Evolutionary conservation across 2,797 vertebrate genomes (phyloP).

Genomic region (Crocodylus rhombifer): DNA sequence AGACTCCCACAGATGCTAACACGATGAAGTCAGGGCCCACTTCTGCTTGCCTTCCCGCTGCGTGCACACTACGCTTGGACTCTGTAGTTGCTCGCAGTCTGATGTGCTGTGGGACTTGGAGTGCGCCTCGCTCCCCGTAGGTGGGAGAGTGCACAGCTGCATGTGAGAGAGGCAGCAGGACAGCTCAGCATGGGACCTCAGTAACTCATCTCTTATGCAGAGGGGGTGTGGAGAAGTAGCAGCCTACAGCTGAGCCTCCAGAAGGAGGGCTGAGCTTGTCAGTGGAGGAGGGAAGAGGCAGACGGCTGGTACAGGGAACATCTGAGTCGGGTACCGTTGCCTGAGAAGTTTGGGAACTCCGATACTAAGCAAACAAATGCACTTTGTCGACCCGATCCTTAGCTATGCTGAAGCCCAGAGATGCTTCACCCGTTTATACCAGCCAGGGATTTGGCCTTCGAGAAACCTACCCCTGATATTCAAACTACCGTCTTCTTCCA

Average conservation of each 20-base stretch:
- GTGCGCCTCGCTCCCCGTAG: neutral
- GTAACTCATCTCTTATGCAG: neutral
- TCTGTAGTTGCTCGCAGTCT: neutral
- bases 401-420: neutral
- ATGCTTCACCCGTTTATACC: neutral
- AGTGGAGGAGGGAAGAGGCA: neutral
- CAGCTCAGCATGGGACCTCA: neutral
- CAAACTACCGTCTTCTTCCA: neutral
- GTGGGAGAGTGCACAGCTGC: neutral
- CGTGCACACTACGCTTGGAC: fast-evolving
- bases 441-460: neutral
- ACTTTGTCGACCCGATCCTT: neutral
- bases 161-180: neutral
- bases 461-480: neutral
- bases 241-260: neutral
- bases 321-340: neutral
- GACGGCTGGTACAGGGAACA: neutral
- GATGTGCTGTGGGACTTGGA: neutral
- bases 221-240: neutral
- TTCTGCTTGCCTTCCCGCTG: neutral
- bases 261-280: neutral
- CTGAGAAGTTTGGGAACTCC: neutral
- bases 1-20: neutral
- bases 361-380: neutral
- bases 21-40: neutral